These are phyloP conservation scores for Lamprologus speciosus DNA, from an alignment of 2,113 vertebrate genomes.

Conservation along the genomic window DNA sequence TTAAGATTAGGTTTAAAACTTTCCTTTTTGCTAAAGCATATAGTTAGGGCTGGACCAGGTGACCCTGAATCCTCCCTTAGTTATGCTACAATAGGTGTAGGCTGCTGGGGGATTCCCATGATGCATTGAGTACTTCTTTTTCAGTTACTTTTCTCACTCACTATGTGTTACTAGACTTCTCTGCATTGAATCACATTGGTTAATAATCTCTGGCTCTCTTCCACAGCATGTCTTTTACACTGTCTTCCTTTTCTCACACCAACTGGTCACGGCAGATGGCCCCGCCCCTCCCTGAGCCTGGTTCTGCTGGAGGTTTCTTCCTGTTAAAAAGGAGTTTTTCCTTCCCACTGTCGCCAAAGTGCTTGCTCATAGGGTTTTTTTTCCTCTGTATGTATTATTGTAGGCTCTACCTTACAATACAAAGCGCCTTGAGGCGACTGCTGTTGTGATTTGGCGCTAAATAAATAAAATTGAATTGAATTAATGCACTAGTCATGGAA, in stretches of 20 bases:
- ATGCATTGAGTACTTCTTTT: accelerated
- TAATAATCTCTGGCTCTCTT: accelerated
- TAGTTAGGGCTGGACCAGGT: background rate
- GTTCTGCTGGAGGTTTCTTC: accelerated
- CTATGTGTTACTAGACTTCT: accelerated
- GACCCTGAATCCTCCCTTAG: accelerated
- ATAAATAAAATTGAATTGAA: background rate
- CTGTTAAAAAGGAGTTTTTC: background rate
- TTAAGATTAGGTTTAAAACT: background rate
- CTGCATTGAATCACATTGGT: background rate
- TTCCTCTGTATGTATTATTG: background rate
- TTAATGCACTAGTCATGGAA: background rate
- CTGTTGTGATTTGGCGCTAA: background rate
- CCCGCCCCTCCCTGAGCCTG: background rate
- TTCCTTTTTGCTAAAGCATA: background rate
- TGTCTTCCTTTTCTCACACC: background rate
- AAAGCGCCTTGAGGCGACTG: accelerated
- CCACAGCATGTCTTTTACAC: background rate
- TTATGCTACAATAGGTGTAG: background rate
- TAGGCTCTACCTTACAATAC: background rate
- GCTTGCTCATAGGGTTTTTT: accelerated
- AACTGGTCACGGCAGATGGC: accelerated
- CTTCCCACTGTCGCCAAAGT: accelerated
- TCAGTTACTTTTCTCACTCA: background rate
- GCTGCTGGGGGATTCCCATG: accelerated